Evolutionary conservation across 2,113 vertebrate species (phyloP).

Genomic region (Ophthalmolycus amberensis): DNA sequence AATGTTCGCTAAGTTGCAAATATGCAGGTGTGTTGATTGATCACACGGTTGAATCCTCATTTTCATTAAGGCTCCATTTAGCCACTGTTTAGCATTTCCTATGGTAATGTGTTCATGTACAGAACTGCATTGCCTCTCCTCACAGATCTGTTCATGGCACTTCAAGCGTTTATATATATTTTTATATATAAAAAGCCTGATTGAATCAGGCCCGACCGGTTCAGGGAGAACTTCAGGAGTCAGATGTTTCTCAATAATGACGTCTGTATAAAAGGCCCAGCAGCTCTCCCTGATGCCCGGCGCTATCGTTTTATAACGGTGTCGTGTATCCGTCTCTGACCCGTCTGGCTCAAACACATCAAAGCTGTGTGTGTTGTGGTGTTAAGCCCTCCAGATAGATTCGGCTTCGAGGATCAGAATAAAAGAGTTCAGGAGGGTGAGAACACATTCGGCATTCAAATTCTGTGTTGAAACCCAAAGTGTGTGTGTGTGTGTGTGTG

Average conservation of each 20-base stretch:
- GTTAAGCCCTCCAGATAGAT: not conserved
- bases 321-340: conserved; percentile 28
- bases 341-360: conserved; percentile 25
- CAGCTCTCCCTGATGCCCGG: not conserved
- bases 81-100: not conserved
- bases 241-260: not conserved
- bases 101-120: not conserved
- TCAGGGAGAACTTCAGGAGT: not conserved
- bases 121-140: conserved; percentile 1
- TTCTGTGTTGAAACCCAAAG: conserved; percentile 21
- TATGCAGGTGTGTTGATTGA: not conserved
- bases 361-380: conserved; percentile 14
- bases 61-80: not conserved
- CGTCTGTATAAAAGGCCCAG: not conserved
- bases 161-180: not conserved
- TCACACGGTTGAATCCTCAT: not conserved
- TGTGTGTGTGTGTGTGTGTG: conserved; percentile 13
- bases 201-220: not conserved
- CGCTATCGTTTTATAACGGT: not conserved
- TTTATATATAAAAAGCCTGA: not conserved
- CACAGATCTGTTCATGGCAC: not conserved
- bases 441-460: conserved; percentile 13
- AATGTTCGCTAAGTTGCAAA: not conserved
- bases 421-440: not conserved
- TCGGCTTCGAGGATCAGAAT: not conserved